Evolutionary conservation across 2,797 vertebrate species (phyloP).

Genomic region (Sciurus carolinensis): DNA sequence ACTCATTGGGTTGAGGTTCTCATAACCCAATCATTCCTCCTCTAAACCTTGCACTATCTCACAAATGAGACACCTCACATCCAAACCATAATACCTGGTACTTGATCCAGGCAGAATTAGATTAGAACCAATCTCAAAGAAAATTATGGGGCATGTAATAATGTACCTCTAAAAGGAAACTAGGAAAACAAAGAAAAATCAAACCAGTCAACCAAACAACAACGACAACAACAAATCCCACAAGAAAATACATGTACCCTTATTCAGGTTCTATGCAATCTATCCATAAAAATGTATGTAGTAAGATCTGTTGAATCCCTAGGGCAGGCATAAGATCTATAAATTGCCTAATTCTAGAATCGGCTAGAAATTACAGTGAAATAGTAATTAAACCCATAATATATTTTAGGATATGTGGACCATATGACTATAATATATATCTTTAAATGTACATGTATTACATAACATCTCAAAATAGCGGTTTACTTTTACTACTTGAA

Average conservation of each 20-base stretch:
- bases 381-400: not conserved
- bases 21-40: too few species aligned
- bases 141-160: not conserved
- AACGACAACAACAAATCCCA: too few species aligned
- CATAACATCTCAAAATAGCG: slow-evolving; percentile 48
- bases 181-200: not conserved
- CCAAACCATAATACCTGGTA: not conserved
- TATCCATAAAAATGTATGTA: slow-evolving; percentile 31
- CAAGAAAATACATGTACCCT: slow-evolving; percentile 18
- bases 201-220: too few species aligned
- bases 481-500: not conserved
- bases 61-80: too few species aligned
- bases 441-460: not conserved
- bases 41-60: too few species aligned
- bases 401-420: slow-evolving; percentile 41
- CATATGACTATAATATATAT: not conserved
- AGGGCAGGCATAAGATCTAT: not conserved
- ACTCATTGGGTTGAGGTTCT: too few species aligned
- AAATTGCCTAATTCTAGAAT: not conserved
- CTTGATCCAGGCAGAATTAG: not conserved
- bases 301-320: not conserved
- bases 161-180: not conserved
- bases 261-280: slow-evolving; percentile 26
- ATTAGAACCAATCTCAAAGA: not conserved
- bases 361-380: slow-evolving; percentile 51